Evolutionary conservation across 2,888 invertebrate species (phyloP).

Genomic region (Taphrorychus bicolor): DNA sequence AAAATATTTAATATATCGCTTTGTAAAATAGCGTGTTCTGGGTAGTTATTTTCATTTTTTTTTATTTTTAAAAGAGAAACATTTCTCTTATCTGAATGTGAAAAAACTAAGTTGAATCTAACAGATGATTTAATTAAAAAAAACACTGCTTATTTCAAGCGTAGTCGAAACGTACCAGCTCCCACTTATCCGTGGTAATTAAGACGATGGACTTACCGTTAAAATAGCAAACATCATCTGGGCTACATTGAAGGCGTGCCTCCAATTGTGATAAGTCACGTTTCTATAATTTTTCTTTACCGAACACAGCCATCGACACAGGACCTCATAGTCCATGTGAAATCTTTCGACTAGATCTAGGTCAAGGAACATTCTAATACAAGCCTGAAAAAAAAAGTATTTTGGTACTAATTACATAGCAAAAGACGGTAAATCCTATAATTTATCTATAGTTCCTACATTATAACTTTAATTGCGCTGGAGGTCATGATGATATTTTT

Average conservation of each 20-base stretch:
- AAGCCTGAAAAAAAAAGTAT: constrained; percentile 66
- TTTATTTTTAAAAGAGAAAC: too few species aligned
- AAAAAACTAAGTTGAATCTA: too few species aligned
- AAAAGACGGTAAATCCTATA: neutral
- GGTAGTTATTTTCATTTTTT: too few species aligned
- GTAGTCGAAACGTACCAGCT: too few species aligned
- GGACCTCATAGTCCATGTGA: constrained; percentile 90
- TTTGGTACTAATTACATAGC: neutral
- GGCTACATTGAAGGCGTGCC: constrained; percentile 95
- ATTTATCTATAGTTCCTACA: too few species aligned
- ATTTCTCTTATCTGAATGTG: too few species aligned
- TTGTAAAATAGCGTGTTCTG: too few species aligned
- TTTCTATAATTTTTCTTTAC: constrained; percentile 95
- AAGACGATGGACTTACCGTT: constrained; percentile 67
- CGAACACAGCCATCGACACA: constrained; percentile 90
- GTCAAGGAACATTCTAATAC: constrained; percentile 92
- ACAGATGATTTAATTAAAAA: too few species aligned
- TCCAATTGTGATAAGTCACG: constrained; percentile 95
- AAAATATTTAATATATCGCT: too few species aligned
- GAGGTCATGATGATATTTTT: too few species aligned
- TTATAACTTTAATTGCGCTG: too few species aligned
- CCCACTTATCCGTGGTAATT: neutral
- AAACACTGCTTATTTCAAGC: too few species aligned
- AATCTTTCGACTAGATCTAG: constrained; percentile 90
- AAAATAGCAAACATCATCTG: constrained; percentile 98